Evolutionary conservation across 2,113 vertebrate genomes (phyloP), one percentile per base, ranked within the genome.

Genomic region (Toxotes chatareus): DNA sequence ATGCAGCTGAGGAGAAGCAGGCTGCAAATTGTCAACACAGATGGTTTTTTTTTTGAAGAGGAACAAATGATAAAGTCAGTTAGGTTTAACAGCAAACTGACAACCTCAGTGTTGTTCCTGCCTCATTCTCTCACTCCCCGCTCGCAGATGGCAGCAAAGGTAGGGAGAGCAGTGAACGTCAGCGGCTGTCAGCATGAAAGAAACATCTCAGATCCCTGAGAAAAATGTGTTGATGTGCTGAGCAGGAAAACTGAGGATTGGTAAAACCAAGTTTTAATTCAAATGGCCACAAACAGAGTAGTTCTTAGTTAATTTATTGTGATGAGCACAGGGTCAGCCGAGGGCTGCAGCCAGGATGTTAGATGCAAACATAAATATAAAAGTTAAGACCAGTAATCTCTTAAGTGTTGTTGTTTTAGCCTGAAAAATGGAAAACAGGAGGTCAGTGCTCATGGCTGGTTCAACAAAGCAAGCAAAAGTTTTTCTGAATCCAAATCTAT

Each of bases 21-120:
- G 31, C 31, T 53, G 1, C 17, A 42, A n/a, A 73, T 70, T 70
- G 71, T 80, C 63, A 65, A 69, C 62, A 67, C 38, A 31, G 23
- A 73, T 73, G 46, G 2, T 60, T 51, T 53, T 27, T 27, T 27
- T 27, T 73, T 56, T 67, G 21, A 75, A 69, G 57, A 57, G 73
- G 38, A 57, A 77, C 47, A 77, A 81, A 65, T 47, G 47, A 80
- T 70, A 62, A 67, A 85, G 73, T 66, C 72, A 61, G 65, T 80
- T 76, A 66, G 64, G 44, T 76, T 80, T 61, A 85, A 65, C 65
- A 65, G 27, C 77, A 80, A 42, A 27, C 38, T 64, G 73, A 71
- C 59, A 72, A 42, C 49, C 21, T 12, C 2, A 0, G 49, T 74
- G 71, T 36, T 63, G 59, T 12, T 51, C 9, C 44, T 11, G 13